Base-by-base conservation (phyloP, 2,888 invertebrate genomes). In the Drosophila nigricruria region DNA sequence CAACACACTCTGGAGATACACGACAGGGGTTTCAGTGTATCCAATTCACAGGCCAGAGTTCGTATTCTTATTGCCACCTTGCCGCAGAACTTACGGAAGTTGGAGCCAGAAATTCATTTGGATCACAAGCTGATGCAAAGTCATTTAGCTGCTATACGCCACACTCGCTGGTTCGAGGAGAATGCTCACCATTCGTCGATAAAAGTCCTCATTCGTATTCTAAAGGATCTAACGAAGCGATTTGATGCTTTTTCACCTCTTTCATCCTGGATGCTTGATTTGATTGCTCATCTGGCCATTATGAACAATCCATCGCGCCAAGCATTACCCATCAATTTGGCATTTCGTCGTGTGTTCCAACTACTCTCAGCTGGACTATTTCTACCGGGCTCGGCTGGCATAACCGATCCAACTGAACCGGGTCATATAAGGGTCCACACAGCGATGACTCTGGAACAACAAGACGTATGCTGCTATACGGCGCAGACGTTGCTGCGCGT, bases 141-240 rank as follows among this genome's bases (percentile, higher is more conserved):
- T 61, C 98, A 99, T 92, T 93, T 98, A 89, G 97, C 98, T 0
- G 98, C 98, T 0, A 98, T 99, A 73, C 95, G 98, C 30, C 99
- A 99, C 93, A 97, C 98, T 68, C 95, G 98, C 32, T 99, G 99
- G 99, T 99, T 99, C 92, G 99, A 99, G 91, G 99, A 99, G 92
- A 98, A 98, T 91, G 98, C 98, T 0, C 98, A 97, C 91, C 98
- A 99, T 92, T 98, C 98, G 6, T 98, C 98, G 25, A 98, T 99
- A 70, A 98, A 98, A 94, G 97, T 97, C 8, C 93, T 99, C 16
- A 98, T 99, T 81, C 95, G 99, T 2, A 94, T 99, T 27, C 94
- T 99, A n/a, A 95, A 98, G 73, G 99, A 99, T 94, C 94, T 99
- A 88, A 95, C 97, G 83, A 95, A 95, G 59, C 95, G 99, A 18